Evolutionary conservation across 2,888 invertebrate species (phyloP), one percentile per base, ranked within the genome.

Genomic region (Dynastes maya): DNA sequence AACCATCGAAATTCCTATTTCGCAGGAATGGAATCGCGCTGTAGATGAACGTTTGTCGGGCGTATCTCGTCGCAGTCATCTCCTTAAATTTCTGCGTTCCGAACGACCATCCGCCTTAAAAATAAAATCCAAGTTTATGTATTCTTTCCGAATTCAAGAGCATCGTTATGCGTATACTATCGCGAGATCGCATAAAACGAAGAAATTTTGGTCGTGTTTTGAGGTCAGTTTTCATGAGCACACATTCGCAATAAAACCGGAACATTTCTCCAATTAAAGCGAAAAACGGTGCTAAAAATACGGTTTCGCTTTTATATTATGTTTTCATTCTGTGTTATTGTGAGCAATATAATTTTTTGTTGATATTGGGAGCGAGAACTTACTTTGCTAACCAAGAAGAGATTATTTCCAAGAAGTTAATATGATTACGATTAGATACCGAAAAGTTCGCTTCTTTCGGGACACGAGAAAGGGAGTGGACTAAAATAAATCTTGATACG

Each of bases 71-170:
- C 0, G 94, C 92, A 0, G 97, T 93, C 95, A 97, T 95, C 82
- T 97, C 97, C 89, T 97, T 97, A 91, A 98, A 98, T 89, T 97
- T 97, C 89, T 97, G 96, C 0, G 98, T 98, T 58, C 98, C 98
- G 88, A 98, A 98, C 0, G 97, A 97, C 98, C 98, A 98, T 78
- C 98, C 98, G 89, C 96, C 96, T 95, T 88, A 84, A 88, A 49
- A 88, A 49, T 22, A 65, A 76, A 55, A 68, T 9, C 27, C 27
- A 9, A 27, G 67, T 67, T 67, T 32, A 63, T 63, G 32, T 58
- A 58, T 58, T 32, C 32, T 29, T 29, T 29, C 32, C 27, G 32
- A 63, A 32, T 29, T 27, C 32, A 13, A 63, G 63, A 32, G 29
- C 27, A 13, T 29, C 32, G 11, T 11, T 32, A 63, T 16, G 65